Conservation (phyloP, 2,113 vertebrate genomes). For the Gavia stellata region DNA sequence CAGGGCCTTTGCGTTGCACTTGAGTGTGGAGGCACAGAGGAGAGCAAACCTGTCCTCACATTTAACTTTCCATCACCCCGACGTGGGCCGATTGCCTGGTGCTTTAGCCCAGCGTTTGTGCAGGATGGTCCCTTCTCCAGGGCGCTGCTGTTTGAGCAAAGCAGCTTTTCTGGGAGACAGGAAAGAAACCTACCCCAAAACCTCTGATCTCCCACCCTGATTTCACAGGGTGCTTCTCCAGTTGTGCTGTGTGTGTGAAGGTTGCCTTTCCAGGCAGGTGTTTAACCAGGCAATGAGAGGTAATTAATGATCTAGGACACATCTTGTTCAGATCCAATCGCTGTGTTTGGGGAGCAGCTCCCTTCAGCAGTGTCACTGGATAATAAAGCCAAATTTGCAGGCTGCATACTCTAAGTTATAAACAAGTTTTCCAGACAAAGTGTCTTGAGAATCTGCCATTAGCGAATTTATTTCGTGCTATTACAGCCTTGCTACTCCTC, state of each 20-base stretch:
- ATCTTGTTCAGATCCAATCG: neutral
- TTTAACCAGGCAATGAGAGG: too few relatives aligned
- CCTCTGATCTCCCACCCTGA: neutral
- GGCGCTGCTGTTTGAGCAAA: neutral
- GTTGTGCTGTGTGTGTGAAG: neutral
- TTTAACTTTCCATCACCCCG: neutral
- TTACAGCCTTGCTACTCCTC: slow-evolving; percentile 35
- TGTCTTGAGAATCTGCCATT: slow-evolving; percentile 25
- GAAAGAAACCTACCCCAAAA: neutral
- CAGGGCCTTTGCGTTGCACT: neutral
- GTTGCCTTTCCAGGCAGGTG: neutral
- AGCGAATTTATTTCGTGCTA: neutral
- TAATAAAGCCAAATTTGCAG: neutral
- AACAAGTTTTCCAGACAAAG: slow-evolving; percentile 39
- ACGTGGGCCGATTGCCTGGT: fast-evolving
- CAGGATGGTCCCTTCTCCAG: neutral
- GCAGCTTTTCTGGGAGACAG: neutral
- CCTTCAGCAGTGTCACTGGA: neutral
- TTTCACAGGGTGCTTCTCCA: neutral
- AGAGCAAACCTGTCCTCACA: fast-evolving
- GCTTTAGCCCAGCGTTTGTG: neutral
- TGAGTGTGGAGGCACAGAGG: neutral
- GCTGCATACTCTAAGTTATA: neutral
- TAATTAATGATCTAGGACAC: neutral
- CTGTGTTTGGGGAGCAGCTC: neutral